phyloP scores from a whole-genome alignment of 2,113 vertebrate genomes.

The Dascyllus trimaculatus region DNA sequence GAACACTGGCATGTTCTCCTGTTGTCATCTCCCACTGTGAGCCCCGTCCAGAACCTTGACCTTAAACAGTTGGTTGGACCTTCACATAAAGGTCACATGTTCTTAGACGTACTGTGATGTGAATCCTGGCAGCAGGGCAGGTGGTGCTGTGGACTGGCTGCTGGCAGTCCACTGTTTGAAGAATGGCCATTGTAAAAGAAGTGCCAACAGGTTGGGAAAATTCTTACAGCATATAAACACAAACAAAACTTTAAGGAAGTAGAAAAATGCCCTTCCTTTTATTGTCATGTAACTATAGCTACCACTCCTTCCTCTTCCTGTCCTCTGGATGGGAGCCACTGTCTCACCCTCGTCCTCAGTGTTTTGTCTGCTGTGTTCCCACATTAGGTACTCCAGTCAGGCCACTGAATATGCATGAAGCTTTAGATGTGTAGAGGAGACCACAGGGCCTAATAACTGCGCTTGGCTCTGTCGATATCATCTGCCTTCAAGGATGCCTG shows the following conservation, averaged over 20 bases:
- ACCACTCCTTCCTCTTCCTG: not conserved
- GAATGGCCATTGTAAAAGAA: too few relatives aligned
- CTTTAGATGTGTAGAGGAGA: slow-evolving; percentile 20
- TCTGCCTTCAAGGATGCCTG: slow-evolving; percentile 39
- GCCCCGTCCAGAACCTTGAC: not conserved
- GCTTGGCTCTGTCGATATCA: slow-evolving; percentile 21
- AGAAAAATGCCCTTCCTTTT: not conserved
- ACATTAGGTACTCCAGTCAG: slow-evolving; percentile 22
- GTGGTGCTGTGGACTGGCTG: not conserved
- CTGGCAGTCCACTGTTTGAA: too few relatives aligned
- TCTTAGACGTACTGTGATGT: not conserved
- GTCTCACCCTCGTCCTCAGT: slow-evolving; percentile 1
- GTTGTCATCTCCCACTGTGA: not conserved
- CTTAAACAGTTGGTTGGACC: not conserved
- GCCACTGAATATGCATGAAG: slow-evolving; percentile 56
- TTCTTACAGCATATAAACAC: not conserved
- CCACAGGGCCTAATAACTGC: slow-evolving; percentile 8
- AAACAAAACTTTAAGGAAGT: not conserved
- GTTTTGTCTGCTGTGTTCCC: slow-evolving; percentile 30
- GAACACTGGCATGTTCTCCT: too few relatives aligned
- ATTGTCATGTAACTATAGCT: not conserved
- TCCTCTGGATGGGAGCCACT: not conserved
- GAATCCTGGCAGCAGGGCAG: not conserved
- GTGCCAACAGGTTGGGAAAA: not conserved
- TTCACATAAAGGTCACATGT: not conserved